A percentile compares a stretch with the other conserved stretches of the same genome.
Evolutionary conservation across 2,888 invertebrate species (phyloP).

Genomic region (Rhyacophila evoluta): DNA sequence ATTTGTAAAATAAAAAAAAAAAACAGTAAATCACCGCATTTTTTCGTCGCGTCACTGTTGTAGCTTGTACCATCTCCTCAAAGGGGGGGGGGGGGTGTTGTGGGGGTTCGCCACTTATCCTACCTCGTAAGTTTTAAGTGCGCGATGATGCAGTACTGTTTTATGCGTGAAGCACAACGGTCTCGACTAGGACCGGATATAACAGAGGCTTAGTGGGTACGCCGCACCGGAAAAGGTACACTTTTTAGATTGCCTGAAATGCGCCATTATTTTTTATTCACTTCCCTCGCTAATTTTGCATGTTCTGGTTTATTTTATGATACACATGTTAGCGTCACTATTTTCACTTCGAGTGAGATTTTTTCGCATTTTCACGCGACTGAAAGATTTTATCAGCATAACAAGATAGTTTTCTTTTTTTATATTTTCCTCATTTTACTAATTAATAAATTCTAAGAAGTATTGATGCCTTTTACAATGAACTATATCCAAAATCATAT

Average conservation of each 20-base stretch:
- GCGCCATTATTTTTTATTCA: conserved; percentile 22
- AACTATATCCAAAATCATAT: no score
- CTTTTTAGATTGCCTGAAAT: conserved; percentile 8
- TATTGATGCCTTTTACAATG: no score
- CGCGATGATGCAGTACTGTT: conserved; percentile 47
- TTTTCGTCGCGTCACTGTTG: conserved; percentile 17
- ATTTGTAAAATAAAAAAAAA: neutral
- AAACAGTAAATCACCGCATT: neutral
- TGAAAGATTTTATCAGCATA: no score
- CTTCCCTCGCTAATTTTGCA: conserved; percentile 24
- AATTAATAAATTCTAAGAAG: no score
- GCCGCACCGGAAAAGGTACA: conserved; percentile 8
- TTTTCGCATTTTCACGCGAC: neutral
- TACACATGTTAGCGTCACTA: neutral
- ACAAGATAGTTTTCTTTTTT: no score
- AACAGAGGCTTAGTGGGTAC: conserved; percentile 22
- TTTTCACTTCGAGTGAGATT: neutral
- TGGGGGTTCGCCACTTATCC: conserved; percentile 42
- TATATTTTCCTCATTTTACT: no score
- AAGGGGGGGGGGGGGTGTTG: neutral
- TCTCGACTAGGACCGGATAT: conserved; percentile 15
- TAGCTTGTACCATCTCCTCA: neutral
- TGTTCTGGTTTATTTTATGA: conserved; percentile 2
- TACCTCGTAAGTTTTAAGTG: conserved; percentile 47
- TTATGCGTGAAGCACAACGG: conserved; percentile 43